Evolutionary conservation across 2,888 invertebrate genomes (phyloP), one percentile per base, ranked within the genome.

Genomic region (Hirtodrosophila cameraria): DNA sequence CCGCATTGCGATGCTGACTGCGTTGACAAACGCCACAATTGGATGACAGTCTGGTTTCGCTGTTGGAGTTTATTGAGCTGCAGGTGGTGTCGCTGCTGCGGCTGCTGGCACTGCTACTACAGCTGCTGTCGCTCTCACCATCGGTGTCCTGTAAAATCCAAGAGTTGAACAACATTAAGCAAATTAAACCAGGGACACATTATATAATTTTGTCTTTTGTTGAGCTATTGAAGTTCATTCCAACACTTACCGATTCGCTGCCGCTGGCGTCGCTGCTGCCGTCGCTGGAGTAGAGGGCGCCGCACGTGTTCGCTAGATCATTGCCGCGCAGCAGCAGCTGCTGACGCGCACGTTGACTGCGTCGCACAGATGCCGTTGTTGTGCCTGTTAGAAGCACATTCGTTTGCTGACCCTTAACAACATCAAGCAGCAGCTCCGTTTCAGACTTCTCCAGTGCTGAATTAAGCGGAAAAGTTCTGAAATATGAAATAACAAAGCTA

Each of bases 401-500:
- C 3, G 16, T 16, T 15, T 25, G n/a, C 5, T 33, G 41, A 15
- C 33, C 28, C 9, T 54, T 67, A 33, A 38, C 50, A 16, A 18
- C 33, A 23, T 58, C 53, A 18, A 9, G 46, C 39, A 27, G 36
- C 36, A 18, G 45, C 18, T 45, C 43, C 15, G 13, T 45, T 12
- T 25, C 23, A 33, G 41, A 61, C 28, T 59, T 63, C 39, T 89
- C 88, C 48, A 97, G 88, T 63, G 96, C 96, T 6, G 99, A 98
- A 90, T 97, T 98, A 43, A 99, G 89, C 0, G 99, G 99, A 91
- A 98, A 94, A 89, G 96, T 97, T 88, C 96, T 96, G 41, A 88
- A 50, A 4, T 6, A 18, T 3, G 2, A 15, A 31, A 2, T 16
- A 8, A 20, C 20, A 23, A 18, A 4, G 8, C 0, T n/a, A 5